Conservation (phyloP, 2,888 invertebrate genomes). For the Caenorhabditis drosophilae region DNA sequence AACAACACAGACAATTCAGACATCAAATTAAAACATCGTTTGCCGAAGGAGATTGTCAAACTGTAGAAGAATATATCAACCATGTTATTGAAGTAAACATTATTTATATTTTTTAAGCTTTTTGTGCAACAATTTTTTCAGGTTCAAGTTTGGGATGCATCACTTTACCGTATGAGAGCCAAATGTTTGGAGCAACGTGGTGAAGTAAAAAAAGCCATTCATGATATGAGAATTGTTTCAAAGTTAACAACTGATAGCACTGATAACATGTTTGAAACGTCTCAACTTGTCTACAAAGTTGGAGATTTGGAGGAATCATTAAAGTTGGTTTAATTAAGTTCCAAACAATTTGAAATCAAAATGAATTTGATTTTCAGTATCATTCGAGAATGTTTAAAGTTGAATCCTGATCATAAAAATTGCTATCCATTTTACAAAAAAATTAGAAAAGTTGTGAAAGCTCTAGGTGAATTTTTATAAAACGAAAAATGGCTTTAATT, state of each 20-base stretch:
- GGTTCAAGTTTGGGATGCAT: slow-evolving; percentile 80
- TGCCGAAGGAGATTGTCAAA: slow-evolving; percentile 72
- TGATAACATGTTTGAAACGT: slow-evolving; percentile 82
- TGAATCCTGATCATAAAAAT: slow-evolving; percentile 95
- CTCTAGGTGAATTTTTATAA: slow-evolving; percentile 40
- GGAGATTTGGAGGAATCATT: slow-evolving; percentile 90
- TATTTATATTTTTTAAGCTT: neutral
- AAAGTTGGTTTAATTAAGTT: slow-evolving; percentile 76
- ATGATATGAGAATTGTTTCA: slow-evolving; percentile 74
- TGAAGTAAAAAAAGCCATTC: slow-evolving; percentile 77
- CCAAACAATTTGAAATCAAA: neutral
- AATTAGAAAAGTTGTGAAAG: slow-evolving; percentile 83
- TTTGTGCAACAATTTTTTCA: slow-evolving; percentile 52
- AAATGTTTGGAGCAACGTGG: slow-evolving; percentile 82
- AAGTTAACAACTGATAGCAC: slow-evolving; percentile 91
- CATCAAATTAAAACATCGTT: slow-evolving; percentile 36
- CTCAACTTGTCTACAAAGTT: slow-evolving; percentile 83
- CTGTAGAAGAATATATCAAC: slow-evolving; percentile 77
- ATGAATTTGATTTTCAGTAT: slow-evolving; percentile 75
- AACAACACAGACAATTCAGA: slow-evolving; percentile 72
- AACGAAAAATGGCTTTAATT: neutral
- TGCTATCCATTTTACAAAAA: slow-evolving; percentile 96
- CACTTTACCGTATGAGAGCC: slow-evolving; percentile 83
- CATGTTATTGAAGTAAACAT: slow-evolving; percentile 62
- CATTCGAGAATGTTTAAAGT: slow-evolving; percentile 91